phyloP scores from a whole-genome alignment of 2,888 invertebrate genomes.

The Leucoptera coffeella region DNA sequence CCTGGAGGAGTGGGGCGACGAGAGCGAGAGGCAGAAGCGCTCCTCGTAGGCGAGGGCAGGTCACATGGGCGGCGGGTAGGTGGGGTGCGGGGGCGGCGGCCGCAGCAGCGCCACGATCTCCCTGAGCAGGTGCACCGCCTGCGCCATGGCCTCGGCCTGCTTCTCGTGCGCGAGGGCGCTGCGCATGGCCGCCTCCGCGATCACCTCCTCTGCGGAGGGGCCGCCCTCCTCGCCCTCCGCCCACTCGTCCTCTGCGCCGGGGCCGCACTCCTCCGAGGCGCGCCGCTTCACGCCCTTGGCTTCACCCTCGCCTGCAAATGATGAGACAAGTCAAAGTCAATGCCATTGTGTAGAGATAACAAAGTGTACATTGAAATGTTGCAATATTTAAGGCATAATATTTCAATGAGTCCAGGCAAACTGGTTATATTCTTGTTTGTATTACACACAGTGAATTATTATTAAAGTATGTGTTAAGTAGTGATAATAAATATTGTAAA shows the following conservation, averaged over 20 bases:
- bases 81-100: conserved; percentile 37
- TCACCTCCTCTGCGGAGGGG: conserved; percentile 30
- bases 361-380: too few relatives aligned
- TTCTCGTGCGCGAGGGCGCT: conserved; percentile 39
- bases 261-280: conserved; percentile 27
- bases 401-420: too few relatives aligned
- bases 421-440: too few relatives aligned
- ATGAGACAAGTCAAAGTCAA: too few relatives aligned
- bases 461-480: too few relatives aligned
- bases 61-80: conserved; percentile 8
- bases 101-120: conserved; percentile 42
- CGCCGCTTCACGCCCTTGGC: conserved; percentile 26
- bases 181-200: conserved; percentile 42
- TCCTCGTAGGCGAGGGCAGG: conserved; percentile 9
- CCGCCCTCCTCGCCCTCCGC: conserved; percentile 8
- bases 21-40: conserved; percentile 10
- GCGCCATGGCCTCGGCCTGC: conserved; percentile 31
- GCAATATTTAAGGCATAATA: too few relatives aligned
- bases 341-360: too few relatives aligned
- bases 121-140: conserved; percentile 21
- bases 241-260: conserved; percentile 15
- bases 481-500: too few relatives aligned
- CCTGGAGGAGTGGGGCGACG: conserved; percentile 7
- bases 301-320: too few relatives aligned
- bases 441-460: too few relatives aligned